Percentiles rank a stretch among this genome's conserved stretches.
Conservation (phyloP, 2,113 vertebrate genomes). For the Albula goreensis region DNA sequence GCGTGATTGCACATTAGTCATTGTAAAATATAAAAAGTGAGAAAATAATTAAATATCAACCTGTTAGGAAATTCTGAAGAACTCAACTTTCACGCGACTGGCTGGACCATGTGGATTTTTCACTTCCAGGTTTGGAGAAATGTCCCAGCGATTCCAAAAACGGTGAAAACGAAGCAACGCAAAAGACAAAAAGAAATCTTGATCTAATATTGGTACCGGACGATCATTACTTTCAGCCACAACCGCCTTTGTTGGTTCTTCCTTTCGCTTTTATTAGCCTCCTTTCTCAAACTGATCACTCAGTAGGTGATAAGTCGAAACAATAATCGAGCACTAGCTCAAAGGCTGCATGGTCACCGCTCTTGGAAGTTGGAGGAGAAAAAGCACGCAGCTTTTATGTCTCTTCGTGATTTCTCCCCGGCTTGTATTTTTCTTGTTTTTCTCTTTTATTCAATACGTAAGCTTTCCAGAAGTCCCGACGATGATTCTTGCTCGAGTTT, state of each 20-base stretch:
- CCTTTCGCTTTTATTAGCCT: slow-evolving; percentile 61
- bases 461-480: slow-evolving; percentile 59
- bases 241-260: slow-evolving; percentile 67
- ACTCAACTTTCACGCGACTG: slow-evolving; percentile 78
- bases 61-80: slow-evolving; percentile 77
- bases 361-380: slow-evolving; percentile 64
- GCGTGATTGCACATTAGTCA: not conserved
- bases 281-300: slow-evolving; percentile 67
- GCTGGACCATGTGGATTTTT: slow-evolving; percentile 79
- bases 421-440: slow-evolving; percentile 31
- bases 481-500: slow-evolving; percentile 55
- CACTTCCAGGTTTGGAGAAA: slow-evolving; percentile 67
- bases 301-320: slow-evolving; percentile 69
- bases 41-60: slow-evolving; percentile 66
- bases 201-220: slow-evolving; percentile 58
- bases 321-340: slow-evolving; percentile 72
- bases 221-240: slow-evolving; percentile 66
- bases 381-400: slow-evolving; percentile 62
- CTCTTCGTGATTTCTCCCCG: slow-evolving; percentile 44
- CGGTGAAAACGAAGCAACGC: slow-evolving; percentile 18
- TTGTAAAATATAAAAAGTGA: slow-evolving; percentile 29
- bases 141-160: slow-evolving; percentile 68
- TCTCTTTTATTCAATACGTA: slow-evolving; percentile 54
- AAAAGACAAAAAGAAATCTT: slow-evolving; percentile 50
- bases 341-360: slow-evolving; percentile 60